phyloP scores from a whole-genome alignment of 2,888 invertebrate species.

The Cristatella mucedo region DNA sequence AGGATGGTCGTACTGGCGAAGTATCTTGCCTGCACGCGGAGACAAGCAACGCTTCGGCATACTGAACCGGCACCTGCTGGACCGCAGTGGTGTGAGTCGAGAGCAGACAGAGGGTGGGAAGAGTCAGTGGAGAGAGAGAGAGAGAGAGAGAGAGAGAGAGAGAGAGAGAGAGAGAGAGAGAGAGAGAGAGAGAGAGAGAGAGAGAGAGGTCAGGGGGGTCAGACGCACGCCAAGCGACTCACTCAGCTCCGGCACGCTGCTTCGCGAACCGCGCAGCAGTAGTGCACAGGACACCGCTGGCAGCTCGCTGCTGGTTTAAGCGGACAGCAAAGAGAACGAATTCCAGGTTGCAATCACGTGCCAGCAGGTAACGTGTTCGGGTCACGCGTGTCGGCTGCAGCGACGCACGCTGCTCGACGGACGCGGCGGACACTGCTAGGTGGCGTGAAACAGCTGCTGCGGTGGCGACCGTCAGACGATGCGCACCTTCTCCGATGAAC shows the following conservation, averaged over 20 bases:
- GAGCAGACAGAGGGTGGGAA: not conserved
- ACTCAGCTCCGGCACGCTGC: slow-evolving; percentile 10
- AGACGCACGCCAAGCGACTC: not conserved
- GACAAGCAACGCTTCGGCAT: too few relatives aligned
- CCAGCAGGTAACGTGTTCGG: too few relatives aligned
- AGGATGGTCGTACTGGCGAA: slow-evolving; percentile 89
- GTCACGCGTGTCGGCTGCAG: too few relatives aligned
- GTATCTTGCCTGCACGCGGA: slow-evolving; percentile 79
- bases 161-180: not conserved
- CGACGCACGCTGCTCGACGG: too few relatives aligned
- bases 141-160: not conserved
- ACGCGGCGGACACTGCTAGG: too few relatives aligned
- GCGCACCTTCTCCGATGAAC: slow-evolving; percentile 82
- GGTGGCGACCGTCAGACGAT: slow-evolving; percentile 2
- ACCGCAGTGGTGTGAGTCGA: not conserved
- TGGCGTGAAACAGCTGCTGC: not conserved
- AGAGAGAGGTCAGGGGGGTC: too few relatives aligned
- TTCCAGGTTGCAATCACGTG: too few relatives aligned
- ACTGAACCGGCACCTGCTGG: too few relatives aligned
- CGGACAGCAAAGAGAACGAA: too few relatives aligned
- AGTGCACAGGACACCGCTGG: not conserved
- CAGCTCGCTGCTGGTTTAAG: too few relatives aligned
- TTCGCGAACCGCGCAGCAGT: not conserved
- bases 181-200: not conserved
- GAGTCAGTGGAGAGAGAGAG: too few relatives aligned